Evolutionary conservation across 2,113 vertebrate genomes (phyloP), one percentile per base, ranked within the genome.

Genomic region (Engystomops pustulosus): DNA sequence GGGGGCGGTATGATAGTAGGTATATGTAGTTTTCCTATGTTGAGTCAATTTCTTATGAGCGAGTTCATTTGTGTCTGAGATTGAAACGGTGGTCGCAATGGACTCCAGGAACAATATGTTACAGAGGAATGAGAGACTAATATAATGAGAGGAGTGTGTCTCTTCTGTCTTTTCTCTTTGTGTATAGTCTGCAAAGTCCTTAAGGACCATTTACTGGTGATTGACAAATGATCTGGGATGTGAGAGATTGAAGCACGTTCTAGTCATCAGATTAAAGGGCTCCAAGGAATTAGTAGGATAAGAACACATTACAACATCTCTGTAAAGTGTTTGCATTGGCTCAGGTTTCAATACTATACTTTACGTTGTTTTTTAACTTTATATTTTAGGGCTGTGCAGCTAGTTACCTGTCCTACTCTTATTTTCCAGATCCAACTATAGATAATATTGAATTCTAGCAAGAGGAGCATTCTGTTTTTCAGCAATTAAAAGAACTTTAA

Each of bases 221-320:
- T 85, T 91, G 93, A 93, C 87, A 87, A 90, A 94, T 86, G 90
- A 92, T 88, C 91, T 88, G 89, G 88, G 3, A 87, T 85, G 87
- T 88, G 87, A 88, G 53, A 80, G 87, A 89, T 88, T 80, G 85
- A 83, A 90, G 89, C 34, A 55, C 49, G 88, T 90, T 87, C 85
- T 77, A 85, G 90, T 91, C 87, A 85, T 79, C 18, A 67, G 88
- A 86, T 81, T 0, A 44, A 78, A 86, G 18, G 88, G 80, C 79
- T 85, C 0, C 2, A 4, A 17, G 62, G 70, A 70, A 82, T 0
- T 45, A 36, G 70, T 1, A 70, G 87, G 86, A 86, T 87, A 81
- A 89, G 82, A 89, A 87, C 85, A 83, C 85, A 65, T 77, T 58
- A 34, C 74, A 80, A 30, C 76, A 82, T 75, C 44, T 20, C 32